A percentile compares a stretch with the other conserved stretches of the same genome.
phyloP scores from a whole-genome alignment of 1,140 invertebrate species.

The Matsumurasca onukii region DNA sequence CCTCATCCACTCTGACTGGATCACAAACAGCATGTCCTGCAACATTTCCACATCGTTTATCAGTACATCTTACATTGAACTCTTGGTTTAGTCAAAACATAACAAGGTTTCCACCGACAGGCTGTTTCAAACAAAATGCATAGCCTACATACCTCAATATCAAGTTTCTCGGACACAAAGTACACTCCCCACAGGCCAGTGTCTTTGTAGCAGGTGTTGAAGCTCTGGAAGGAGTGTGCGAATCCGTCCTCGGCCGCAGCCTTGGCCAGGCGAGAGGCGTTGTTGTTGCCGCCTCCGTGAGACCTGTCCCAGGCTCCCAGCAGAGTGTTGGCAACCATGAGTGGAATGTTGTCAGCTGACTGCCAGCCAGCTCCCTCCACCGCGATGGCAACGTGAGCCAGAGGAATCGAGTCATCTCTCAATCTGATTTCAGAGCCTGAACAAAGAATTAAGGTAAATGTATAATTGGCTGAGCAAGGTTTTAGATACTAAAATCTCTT shows the following conservation, averaged over 20 bases:
- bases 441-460: conserved; percentile 36
- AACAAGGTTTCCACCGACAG: no score
- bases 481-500: no score
- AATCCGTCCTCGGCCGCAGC: conserved; percentile 67
- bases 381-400: conserved; percentile 94
- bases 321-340: conserved; percentile 97
- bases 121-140: no score
- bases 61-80: no score
- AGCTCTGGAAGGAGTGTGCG: conserved; percentile 96
- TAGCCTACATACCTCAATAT: conserved; percentile 59
- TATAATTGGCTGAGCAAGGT: no score
- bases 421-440: conserved; percentile 85
- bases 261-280: conserved; percentile 80
- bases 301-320: conserved; percentile 87
- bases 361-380: conserved; percentile 94
- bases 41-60: no score
- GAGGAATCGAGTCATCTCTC: conserved; percentile 92
- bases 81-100: no score
- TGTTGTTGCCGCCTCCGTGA: conserved; percentile 87
- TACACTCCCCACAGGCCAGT: conserved; percentile 99
- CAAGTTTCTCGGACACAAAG: conserved; percentile 83
- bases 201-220: conserved; percentile 99
- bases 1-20: conserved; percentile 93
- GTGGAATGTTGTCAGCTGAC: conserved; percentile 93
- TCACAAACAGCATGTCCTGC: conserved; percentile 68